A percentile compares a stretch with the other conserved stretches of the same genome.
Conservation (phyloP, 2,888 invertebrate genomes). For the Merodon equestris region DNA sequence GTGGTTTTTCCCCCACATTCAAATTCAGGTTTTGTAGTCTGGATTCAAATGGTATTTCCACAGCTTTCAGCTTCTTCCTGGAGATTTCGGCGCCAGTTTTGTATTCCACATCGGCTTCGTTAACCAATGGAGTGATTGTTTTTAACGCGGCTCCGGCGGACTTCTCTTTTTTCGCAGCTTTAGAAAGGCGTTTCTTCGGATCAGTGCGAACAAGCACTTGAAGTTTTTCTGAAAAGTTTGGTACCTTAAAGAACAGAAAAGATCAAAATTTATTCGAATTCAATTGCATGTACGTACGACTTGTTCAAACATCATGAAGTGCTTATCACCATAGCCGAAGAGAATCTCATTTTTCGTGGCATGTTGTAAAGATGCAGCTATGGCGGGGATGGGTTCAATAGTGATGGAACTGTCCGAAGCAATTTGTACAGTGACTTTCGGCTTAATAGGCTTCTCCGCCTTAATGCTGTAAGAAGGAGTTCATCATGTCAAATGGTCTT, state of each 20-base stretch:
- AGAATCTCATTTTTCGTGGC: conserved; percentile 78
- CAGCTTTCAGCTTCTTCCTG: conserved; percentile 73
- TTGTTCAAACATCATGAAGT: conserved; percentile 82
- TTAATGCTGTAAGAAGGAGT: conserved; percentile 71
- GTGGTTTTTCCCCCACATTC: conserved; percentile 79
- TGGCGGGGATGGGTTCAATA: conserved; percentile 80
- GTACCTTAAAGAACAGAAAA: conserved; percentile 75
- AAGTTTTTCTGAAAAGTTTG: conserved; percentile 80
- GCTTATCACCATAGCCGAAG: conserved; percentile 81
- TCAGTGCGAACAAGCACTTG: conserved; percentile 78
- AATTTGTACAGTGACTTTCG: conserved; percentile 82
- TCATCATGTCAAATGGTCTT: background rate
- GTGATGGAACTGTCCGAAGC: conserved; percentile 80
- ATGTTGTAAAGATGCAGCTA: conserved; percentile 78
- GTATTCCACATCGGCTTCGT: conserved; percentile 74
- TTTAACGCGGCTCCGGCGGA: conserved; percentile 71
- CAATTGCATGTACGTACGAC: conserved; percentile 77
- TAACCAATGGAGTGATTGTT: conserved; percentile 73
- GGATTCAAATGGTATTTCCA: conserved; percentile 86
- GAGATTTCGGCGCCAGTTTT: conserved; percentile 72
- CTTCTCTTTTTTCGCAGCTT: conserved; percentile 64
- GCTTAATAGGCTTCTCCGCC: conserved; percentile 83
- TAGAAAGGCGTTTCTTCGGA: conserved; percentile 73
- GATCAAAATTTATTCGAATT: too few species aligned
- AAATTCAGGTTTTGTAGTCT: conserved; percentile 89